A percentile compares a stretch with the other conserved stretches of the same genome.
Evolutionary conservation across 92 coral and sea anemone genomes (phyloP).

Genomic region (Parazoanthus atlanticus): DNA sequence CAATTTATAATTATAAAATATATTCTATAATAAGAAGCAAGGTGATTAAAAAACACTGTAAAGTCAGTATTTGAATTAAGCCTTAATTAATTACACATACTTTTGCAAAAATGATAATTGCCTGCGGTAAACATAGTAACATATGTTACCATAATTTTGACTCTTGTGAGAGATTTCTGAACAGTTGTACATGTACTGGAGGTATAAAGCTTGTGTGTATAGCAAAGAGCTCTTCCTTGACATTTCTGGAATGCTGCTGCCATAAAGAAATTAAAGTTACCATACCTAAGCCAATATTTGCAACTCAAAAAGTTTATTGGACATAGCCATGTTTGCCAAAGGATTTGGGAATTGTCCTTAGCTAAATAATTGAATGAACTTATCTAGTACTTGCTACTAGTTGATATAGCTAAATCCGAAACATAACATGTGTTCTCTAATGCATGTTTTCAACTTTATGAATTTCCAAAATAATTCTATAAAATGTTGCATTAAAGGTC

Average conservation of each 20-base stretch:
- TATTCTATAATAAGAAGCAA: too few relatives aligned
- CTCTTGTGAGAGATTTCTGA: too few relatives aligned
- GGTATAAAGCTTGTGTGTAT: background rate
- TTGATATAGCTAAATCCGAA: background rate
- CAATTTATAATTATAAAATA: too few relatives aligned
- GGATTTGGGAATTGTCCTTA: background rate
- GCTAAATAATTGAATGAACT: background rate
- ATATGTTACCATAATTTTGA: background rate
- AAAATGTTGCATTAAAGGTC: background rate
- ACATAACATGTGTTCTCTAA: background rate
- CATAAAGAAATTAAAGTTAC: background rate
- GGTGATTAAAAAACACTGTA: too few relatives aligned
- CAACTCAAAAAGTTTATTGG: background rate
- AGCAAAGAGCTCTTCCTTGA: background rate
- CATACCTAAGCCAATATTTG: slow-evolving; percentile 8
- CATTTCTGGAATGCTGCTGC: background rate
- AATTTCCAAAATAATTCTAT: too few relatives aligned
- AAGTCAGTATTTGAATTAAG: background rate
- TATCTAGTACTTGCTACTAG: background rate
- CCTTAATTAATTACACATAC: background rate
- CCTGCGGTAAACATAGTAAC: too few relatives aligned
- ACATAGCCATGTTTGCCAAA: background rate
- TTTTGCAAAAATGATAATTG: background rate
- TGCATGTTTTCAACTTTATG: background rate
- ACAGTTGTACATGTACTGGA: background rate